phyloP scores from a whole-genome alignment of 2,888 invertebrate genomes.

The Polydrusus pterygomalis region DNA sequence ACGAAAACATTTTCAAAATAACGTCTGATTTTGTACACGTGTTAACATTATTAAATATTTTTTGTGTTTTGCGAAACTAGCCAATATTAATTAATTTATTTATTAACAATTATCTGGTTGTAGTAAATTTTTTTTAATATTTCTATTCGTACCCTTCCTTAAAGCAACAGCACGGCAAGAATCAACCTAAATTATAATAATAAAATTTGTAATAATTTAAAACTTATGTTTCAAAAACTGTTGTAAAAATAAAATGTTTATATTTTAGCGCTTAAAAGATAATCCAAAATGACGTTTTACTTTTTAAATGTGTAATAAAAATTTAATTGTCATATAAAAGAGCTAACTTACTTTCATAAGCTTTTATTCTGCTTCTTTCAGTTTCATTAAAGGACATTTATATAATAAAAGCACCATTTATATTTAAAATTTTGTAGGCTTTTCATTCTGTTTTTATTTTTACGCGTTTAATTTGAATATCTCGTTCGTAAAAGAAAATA shows the following conservation, averaged over 20 bases:
- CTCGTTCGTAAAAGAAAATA: conserved; percentile 1
- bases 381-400: conserved; percentile 7
- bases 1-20: no score
- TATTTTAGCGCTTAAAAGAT: not conserved
- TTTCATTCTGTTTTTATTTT: conserved; percentile 13
- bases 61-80: no score
- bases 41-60: no score
- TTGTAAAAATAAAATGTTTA: not conserved
- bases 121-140: no score
- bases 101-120: no score
- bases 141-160: no score
- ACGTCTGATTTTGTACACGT: no score
- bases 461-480: conserved; percentile 14
- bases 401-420: conserved; percentile 12
- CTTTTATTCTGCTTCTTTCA: conserved; percentile 12
- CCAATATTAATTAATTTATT: no score
- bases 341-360: not conserved
- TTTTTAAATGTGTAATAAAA: conserved; percentile 10
- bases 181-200: no score
- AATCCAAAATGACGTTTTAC: not conserved
- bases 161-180: no score
- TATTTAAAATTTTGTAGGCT: conserved; percentile 15
- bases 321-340: conserved; percentile 13
- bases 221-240: no score
- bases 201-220: no score